A percentile compares a stretch with the other conserved stretches of the same genome.
phyloP scores from a whole-genome alignment of 2,113 vertebrate genomes.

The Cyanocitta stelleri region DNA sequence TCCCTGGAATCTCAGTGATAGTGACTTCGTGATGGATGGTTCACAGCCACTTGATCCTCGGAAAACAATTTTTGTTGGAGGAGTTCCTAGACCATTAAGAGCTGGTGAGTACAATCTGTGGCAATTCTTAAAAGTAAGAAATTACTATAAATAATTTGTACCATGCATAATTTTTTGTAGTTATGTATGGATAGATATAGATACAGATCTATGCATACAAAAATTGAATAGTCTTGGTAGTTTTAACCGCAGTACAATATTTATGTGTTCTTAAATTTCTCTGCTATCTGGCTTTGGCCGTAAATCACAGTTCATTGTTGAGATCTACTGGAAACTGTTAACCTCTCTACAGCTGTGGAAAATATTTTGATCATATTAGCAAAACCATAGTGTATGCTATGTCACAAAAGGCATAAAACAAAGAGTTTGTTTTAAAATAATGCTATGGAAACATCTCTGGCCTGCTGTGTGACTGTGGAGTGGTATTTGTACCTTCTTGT shows the following conservation, averaged over 20 bases:
- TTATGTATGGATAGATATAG: neutral
- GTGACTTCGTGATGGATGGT: conserved; percentile 98
- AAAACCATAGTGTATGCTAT: neutral
- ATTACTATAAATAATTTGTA: neutral
- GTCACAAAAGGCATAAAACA: neutral
- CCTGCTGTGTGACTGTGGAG: neutral
- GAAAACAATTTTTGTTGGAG: conserved; percentile 98
- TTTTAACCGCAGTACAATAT: neutral
- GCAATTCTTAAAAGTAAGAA: neutral
- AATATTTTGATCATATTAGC: neutral
- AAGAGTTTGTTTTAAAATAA: neutral
- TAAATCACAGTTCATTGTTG: neutral
- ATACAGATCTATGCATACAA: neutral
- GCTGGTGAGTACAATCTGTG: conserved; percentile 78
- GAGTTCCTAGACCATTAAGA: conserved; percentile 92
- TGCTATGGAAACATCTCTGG: neutral
- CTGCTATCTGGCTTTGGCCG: neutral
- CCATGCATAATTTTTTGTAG: neutral
- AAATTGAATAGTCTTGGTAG: neutral
- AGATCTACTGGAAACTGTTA: neutral
- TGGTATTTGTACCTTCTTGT: neutral
- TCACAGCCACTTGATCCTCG: conserved; percentile 96
- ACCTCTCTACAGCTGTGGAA: neutral
- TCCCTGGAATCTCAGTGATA: conserved; percentile 97
- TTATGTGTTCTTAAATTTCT: neutral